phyloP scores from a whole-genome alignment of 2,797 vertebrate genomes.

The Alauda arvensis region DNA sequence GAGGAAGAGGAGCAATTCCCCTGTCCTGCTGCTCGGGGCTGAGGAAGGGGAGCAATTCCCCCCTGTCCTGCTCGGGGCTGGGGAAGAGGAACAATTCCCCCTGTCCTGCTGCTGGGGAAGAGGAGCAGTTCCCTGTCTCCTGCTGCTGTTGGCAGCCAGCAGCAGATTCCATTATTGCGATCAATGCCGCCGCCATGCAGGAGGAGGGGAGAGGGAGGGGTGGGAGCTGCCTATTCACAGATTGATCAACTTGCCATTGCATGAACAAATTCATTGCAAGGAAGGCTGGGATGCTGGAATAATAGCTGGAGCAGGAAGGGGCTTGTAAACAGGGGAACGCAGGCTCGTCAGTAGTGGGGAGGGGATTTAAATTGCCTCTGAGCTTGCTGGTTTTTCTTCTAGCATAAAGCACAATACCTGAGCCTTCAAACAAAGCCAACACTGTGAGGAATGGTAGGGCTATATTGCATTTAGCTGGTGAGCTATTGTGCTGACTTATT shows the following conservation, averaged over 20 bases:
- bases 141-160: constrained; percentile 63
- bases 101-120: neutral
- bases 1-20: neutral
- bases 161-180: constrained; percentile 77
- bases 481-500: constrained; percentile 58
- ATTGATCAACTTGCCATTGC: constrained; percentile 81
- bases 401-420: constrained; percentile 49
- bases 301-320: constrained; percentile 63
- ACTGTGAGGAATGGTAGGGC: constrained; percentile 26
- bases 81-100: constrained; percentile 53
- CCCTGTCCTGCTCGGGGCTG: constrained; percentile 1
- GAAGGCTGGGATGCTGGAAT: constrained; percentile 67
- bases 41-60: constrained; percentile 44
- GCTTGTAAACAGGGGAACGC: constrained; percentile 50
- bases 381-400: constrained; percentile 53
- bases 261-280: constrained; percentile 66
- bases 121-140: constrained; percentile 43
- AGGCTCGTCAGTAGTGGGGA: constrained; percentile 7
- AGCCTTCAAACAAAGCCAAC: constrained; percentile 67
- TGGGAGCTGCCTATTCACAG: constrained; percentile 74
- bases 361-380: constrained; percentile 43
- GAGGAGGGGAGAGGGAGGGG: constrained; percentile 70
- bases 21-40: constrained; percentile 25
- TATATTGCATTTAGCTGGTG: constrained; percentile 56
- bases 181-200: constrained; percentile 77